Percentiles rank a stretch among this genome's conserved stretches.
These are phyloP conservation scores for Piaya cayana DNA, from an alignment of 2,113 vertebrate genomes.

Conservation along the genomic window DNA sequence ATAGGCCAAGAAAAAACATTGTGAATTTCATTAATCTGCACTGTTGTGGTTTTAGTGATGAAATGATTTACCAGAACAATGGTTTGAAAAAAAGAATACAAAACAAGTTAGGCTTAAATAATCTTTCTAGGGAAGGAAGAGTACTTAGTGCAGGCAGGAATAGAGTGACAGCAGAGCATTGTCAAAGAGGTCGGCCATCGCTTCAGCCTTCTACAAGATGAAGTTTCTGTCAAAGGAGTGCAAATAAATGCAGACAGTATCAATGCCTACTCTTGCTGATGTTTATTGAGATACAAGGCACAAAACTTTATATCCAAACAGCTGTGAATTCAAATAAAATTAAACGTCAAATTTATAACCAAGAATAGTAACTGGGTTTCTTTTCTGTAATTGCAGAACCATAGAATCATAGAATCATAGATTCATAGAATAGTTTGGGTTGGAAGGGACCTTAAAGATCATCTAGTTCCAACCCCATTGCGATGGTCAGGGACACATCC, in stretches of 20 bases:
- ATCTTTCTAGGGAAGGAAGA: not conserved
- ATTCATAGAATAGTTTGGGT: no score
- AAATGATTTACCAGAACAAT: not conserved
- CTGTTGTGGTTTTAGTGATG: not conserved
- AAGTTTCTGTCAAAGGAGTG: not conserved
- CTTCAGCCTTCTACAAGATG: not conserved
- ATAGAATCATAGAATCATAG: no score
- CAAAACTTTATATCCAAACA: not conserved
- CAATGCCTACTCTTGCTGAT: not conserved
- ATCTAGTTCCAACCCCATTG: no score
- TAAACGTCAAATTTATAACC: not conserved
- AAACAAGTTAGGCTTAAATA: not conserved
- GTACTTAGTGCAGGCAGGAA: not conserved
- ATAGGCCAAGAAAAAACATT: not conserved
- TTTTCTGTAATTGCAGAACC: not conserved
- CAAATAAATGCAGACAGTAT: not conserved
- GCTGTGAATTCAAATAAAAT: not conserved
- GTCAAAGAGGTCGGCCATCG: not conserved
- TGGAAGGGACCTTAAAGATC: no score
- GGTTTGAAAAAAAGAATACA: not conserved
- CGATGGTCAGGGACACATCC: no score
- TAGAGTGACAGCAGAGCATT: not conserved
- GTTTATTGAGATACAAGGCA: not conserved
- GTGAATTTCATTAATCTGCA: not conserved
- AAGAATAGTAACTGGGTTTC: not conserved